These are phyloP conservation scores for Spea bombifrons DNA, from an alignment of 2,113 vertebrate genomes.

Conservation along the genomic window DNA sequence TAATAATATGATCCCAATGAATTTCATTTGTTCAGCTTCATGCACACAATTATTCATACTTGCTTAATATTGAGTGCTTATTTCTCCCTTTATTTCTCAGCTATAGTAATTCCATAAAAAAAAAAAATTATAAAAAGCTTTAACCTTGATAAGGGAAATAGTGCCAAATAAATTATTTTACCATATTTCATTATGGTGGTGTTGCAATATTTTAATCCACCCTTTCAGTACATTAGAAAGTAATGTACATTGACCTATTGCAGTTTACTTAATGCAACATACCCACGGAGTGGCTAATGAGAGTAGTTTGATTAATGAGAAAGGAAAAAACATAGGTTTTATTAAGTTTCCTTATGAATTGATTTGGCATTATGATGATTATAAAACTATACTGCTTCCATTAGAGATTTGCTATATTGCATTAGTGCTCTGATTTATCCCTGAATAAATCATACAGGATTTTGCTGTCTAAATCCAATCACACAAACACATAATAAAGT, in stretches of 20 bases:
- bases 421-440: slow-evolving; percentile 2
- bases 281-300: not conserved
- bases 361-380: slow-evolving; percentile 18
- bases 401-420: slow-evolving; percentile 32
- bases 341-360: slow-evolving; percentile 1
- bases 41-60: too few species aligned
- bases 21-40: too few species aligned
- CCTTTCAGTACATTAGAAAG: not conserved
- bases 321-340: not conserved
- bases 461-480: slow-evolving; percentile 28
- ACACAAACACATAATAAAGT: slow-evolving; percentile 25
- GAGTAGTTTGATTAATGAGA: too few species aligned
- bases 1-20: too few species aligned
- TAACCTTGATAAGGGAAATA: too few species aligned
- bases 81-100: too few species aligned
- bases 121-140: too few species aligned
- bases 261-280: not conserved
- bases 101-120: too few species aligned
- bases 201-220: too few species aligned
- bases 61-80: too few species aligned
- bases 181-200: too few species aligned
- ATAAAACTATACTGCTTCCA: slow-evolving; percentile 3
- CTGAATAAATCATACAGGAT: slow-evolving; percentile 26
- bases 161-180: too few species aligned
- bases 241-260: not conserved